Conservation (phyloP, 2,113 vertebrate species). For the Microcebus jonahi region DNA sequence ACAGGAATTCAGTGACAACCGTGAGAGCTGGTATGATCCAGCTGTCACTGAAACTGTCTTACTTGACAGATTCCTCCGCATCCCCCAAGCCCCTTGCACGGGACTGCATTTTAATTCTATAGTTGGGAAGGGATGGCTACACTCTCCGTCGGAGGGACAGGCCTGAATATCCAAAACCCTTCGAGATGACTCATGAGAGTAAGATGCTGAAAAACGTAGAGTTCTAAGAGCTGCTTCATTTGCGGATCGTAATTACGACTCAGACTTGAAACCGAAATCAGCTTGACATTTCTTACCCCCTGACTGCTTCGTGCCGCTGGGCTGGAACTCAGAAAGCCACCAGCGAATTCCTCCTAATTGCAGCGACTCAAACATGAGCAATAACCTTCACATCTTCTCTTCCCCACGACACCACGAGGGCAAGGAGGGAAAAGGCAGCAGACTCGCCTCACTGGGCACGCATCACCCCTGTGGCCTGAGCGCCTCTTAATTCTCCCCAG, state of each 20-base stretch:
- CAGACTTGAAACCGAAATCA: background rate
- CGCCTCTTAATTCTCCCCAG: background rate
- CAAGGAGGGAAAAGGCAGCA: background rate
- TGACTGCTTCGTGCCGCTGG: background rate
- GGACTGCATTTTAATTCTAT: background rate
- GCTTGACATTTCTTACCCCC: background rate
- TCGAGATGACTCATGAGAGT: background rate
- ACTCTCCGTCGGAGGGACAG: background rate
- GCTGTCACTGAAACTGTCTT: background rate
- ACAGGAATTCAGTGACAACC: background rate
- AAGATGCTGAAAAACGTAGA: background rate
- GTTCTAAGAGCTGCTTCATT: background rate
- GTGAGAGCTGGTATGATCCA: rapidly evolving
- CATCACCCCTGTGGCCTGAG: too few species aligned
- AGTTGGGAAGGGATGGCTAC: background rate
- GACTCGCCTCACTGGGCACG: rapidly evolving
- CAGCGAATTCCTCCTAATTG: background rate
- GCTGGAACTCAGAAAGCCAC: background rate
- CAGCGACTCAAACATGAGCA: background rate
- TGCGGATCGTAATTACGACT: conserved; percentile 14
- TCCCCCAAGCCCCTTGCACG: background rate
- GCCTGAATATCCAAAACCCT: background rate
- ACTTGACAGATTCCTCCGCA: background rate
- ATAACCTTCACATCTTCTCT: background rate
- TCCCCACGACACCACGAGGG: rapidly evolving